Percentiles rank a stretch among this genome's conserved stretches.
Evolutionary conservation across 1,140 invertebrate species (phyloP).

Genomic region (Drosophila sproati): DNA sequence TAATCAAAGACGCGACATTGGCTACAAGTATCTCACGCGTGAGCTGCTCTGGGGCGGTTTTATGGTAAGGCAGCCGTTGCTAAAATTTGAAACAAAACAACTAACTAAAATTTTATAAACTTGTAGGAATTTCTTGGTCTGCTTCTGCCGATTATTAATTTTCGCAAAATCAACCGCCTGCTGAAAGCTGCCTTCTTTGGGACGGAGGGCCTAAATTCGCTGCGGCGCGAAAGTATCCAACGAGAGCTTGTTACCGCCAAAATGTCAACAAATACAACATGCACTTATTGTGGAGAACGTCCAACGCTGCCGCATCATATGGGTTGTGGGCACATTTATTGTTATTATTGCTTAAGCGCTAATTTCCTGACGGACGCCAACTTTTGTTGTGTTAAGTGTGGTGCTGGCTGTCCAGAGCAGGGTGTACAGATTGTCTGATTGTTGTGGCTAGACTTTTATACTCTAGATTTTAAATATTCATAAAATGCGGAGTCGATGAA

Average conservation of each 20-base stretch:
- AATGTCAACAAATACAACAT: constrained; percentile 83
- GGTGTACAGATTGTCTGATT: constrained; percentile 54
- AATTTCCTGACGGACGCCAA: constrained; percentile 76
- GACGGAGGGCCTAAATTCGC: not conserved
- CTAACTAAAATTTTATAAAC: not conserved
- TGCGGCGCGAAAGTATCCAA: constrained; percentile 29
- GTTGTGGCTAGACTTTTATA: constrained; percentile 3
- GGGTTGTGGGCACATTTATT: constrained; percentile 88
- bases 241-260: constrained; percentile 46
- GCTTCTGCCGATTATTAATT: constrained; percentile 87
- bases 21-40: constrained; percentile 87
- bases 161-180: constrained; percentile 85
- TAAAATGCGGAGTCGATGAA: constrained; percentile 8
- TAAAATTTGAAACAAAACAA: not conserved
- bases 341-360: constrained; percentile 87
- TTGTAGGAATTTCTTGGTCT: constrained; percentile 87
- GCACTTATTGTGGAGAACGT: constrained; percentile 86
- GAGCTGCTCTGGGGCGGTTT: constrained; percentile 89
- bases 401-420: constrained; percentile 33
- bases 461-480: constrained; percentile 17
- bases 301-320: constrained; percentile 88
- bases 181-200: constrained; percentile 75
- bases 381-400: constrained; percentile 76
- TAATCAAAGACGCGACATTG: constrained; percentile 85
- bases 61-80: constrained; percentile 85